Conservation (phyloP, 1,140 invertebrate species). For the Apis florea region DNA sequence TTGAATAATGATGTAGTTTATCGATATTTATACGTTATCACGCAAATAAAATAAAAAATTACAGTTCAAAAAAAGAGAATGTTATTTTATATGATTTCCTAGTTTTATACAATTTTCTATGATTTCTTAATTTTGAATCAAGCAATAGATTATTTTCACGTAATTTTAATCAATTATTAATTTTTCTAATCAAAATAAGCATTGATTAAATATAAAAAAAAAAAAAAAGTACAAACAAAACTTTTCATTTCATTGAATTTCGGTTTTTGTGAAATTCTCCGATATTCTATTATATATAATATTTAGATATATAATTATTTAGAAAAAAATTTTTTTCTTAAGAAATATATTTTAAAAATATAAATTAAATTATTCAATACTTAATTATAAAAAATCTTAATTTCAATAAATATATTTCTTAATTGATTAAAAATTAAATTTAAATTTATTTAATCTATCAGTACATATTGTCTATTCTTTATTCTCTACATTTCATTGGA, state of each 20-base stretch:
- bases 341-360: too few species aligned
- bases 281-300: background rate
- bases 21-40: background rate
- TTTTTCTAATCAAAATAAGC: constrained; percentile 25
- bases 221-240: background rate
- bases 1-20: background rate
- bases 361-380: too few species aligned
- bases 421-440: too few species aligned
- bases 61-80: background rate
- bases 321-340: too few species aligned
- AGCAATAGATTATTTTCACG: background rate
- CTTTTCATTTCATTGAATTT: background rate
- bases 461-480: too few species aligned
- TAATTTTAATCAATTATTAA: constrained; percentile 9
- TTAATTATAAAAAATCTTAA: too few species aligned
- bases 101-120: background rate
- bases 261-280: background rate
- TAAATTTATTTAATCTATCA: too few species aligned
- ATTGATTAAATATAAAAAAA: background rate
- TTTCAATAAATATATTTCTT: too few species aligned
- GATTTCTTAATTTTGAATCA: constrained; percentile 4
- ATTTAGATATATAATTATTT: too few species aligned
- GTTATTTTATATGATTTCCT: background rate
- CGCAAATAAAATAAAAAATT: background rate
- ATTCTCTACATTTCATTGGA: too few species aligned